Percentiles rank a stretch among this genome's conserved stretches.
Evolutionary conservation across 2,888 invertebrate genomes (phyloP).

Genomic region (Mythimna ferrago): DNA sequence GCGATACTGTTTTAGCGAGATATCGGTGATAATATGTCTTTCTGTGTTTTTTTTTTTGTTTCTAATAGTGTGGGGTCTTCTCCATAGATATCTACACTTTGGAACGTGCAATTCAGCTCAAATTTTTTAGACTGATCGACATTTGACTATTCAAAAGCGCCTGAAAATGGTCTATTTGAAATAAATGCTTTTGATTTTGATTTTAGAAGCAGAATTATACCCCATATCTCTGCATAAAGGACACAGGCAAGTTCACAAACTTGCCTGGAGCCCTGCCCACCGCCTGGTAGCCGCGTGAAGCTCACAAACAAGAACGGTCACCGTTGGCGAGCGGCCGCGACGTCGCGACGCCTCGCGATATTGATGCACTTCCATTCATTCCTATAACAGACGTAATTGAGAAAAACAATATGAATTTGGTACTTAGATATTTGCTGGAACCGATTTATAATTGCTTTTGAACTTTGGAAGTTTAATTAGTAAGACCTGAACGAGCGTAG

Average conservation of each 20-base stretch:
- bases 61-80: too few relatives aligned
- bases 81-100: too few relatives aligned
- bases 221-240: background rate
- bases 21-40: too few relatives aligned
- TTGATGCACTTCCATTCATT: constrained; percentile 55
- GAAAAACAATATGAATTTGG: constrained; percentile 20
- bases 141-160: too few relatives aligned
- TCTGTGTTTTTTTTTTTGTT: too few relatives aligned
- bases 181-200: too few relatives aligned
- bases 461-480: background rate
- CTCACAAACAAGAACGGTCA: constrained; percentile 49
- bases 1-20: too few relatives aligned
- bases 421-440: constrained; percentile 1
- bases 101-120: too few relatives aligned
- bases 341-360: constrained; percentile 49
- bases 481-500: background rate
- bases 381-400: constrained; percentile 35
- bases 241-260: constrained; percentile 18
- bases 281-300: constrained; percentile 32
- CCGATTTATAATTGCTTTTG: background rate
- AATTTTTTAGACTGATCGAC: too few relatives aligned
- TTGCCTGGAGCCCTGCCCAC: constrained; percentile 38
- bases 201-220: too few relatives aligned
- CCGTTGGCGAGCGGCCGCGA: constrained; percentile 59
- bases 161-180: too few relatives aligned